Evolutionary conservation across 2,888 invertebrate species (phyloP).

Genomic region (Acanthopleura granulata): DNA sequence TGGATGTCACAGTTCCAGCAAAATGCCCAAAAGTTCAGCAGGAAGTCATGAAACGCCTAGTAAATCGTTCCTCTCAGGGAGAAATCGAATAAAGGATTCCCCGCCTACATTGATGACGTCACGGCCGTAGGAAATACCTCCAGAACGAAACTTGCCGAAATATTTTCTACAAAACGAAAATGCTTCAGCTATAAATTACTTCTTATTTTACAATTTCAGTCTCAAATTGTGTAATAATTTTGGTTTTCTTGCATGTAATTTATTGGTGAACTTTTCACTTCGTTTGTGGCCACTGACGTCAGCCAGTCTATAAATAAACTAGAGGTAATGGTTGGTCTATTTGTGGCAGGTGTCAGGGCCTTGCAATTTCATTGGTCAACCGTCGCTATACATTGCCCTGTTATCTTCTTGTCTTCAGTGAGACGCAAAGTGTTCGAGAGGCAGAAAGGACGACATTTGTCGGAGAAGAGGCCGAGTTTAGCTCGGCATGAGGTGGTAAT

Average conservation of each 20-base stretch:
- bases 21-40: not conserved
- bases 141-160: conserved; percentile 26
- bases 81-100: conserved; percentile 51
- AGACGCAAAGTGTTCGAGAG: not conserved
- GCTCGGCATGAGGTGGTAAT: not conserved
- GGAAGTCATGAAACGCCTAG: conserved; percentile 11
- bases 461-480: not conserved
- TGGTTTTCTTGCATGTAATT: not conserved
- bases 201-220: not conserved
- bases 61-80: conserved; percentile 12
- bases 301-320: not conserved
- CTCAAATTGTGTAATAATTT: not conserved
- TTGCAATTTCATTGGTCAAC: not conserved
- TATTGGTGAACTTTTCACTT: not conserved
- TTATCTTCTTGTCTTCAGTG: not conserved
- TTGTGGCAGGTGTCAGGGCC: not conserved
- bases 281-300: not conserved
- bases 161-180: not conserved
- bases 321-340: too few relatives aligned
- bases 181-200: not conserved
- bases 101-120: conserved; percentile 56
- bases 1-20: conserved; percentile 3
- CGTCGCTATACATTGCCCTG: not conserved
- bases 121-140: conserved; percentile 43
- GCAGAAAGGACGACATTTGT: not conserved